These are phyloP conservation scores for Sinelater perroti DNA, from an alignment of 2,888 invertebrate genomes.

Conservation along the genomic window DNA sequence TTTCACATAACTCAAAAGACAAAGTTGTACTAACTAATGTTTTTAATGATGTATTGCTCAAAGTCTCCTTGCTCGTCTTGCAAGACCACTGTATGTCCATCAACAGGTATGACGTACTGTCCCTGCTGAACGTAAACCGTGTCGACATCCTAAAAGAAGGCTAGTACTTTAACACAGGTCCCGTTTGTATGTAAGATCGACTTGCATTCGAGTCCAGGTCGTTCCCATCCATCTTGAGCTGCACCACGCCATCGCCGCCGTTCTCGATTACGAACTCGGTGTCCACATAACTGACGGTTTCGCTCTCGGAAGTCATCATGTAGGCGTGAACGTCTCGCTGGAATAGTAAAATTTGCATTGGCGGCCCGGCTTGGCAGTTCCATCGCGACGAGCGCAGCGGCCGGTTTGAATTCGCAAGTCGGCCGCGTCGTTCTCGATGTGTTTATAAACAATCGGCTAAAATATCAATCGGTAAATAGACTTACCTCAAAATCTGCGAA, in stretches of 20 bases:
- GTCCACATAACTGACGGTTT: background rate
- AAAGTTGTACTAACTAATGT: slow-evolving; percentile 2
- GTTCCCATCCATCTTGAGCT: background rate
- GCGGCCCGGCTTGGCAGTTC: background rate
- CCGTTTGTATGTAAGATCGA: background rate
- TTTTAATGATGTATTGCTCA: slow-evolving; percentile 20
- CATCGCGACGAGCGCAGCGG: background rate
- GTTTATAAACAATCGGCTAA: background rate
- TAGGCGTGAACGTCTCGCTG: background rate
- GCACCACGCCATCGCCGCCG: background rate
- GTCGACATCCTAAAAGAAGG: slow-evolving; percentile 23
- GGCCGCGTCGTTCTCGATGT: background rate
- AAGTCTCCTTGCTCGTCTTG: slow-evolving; percentile 23
- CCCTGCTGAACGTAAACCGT: slow-evolving; percentile 34
- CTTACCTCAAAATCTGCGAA: slow-evolving; percentile 23
- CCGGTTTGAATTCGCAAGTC: background rate
- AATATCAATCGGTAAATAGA: slow-evolving; percentile 35
- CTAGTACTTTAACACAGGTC: slow-evolving; percentile 16
- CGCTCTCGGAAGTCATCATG: background rate
- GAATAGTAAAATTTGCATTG: background rate
- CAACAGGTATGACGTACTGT: slow-evolving; percentile 35
- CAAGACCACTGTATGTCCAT: slow-evolving; percentile 34
- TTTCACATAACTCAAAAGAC: background rate
- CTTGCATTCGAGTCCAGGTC: slow-evolving; percentile 3
- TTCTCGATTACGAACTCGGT: background rate